Conservation (phyloP, 53 echinoderm and acorn worm genomes). For the Patiria pectinifera region DNA sequence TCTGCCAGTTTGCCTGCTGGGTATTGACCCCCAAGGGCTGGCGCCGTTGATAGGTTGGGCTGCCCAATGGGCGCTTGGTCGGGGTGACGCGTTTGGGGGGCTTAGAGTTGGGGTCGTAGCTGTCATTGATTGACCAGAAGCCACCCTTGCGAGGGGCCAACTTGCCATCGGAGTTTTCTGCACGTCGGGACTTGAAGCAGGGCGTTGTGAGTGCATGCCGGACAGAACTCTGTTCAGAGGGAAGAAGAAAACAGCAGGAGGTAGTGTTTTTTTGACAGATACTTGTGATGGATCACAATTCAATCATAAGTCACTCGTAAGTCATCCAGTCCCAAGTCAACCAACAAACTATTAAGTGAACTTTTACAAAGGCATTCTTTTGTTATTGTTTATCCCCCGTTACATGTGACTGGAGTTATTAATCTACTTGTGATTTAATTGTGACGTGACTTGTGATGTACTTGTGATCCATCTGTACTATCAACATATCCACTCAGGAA, state of each 20-base stretch:
- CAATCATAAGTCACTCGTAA: too few relatives aligned
- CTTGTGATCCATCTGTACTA: too few relatives aligned
- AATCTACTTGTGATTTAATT: too few relatives aligned
- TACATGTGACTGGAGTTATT: too few relatives aligned
- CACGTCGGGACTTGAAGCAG: slow-evolving; percentile 77
- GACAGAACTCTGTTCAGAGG: slow-evolving; percentile 83
- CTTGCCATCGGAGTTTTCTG: slow-evolving; percentile 54
- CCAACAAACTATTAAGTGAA: too few relatives aligned
- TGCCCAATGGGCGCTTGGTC: slow-evolving; percentile 8
- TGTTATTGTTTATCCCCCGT: too few relatives aligned
- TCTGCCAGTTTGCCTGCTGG: slow-evolving; percentile 51
- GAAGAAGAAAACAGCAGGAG: not conserved
- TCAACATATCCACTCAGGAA: too few relatives aligned
- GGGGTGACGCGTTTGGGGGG: slow-evolving; percentile 32
- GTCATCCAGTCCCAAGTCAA: not conserved
- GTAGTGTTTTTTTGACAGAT: not conserved
- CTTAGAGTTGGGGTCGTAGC: slow-evolving; percentile 55
- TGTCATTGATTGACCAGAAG: slow-evolving; percentile 73
- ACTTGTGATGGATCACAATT: not conserved
- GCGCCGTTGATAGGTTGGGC: slow-evolving; percentile 38
- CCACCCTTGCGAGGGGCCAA: slow-evolving; percentile 59
- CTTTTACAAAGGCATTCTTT: too few relatives aligned
- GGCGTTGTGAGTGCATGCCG: slow-evolving; percentile 90
- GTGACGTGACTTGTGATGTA: too few relatives aligned
- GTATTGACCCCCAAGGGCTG: slow-evolving; percentile 33